These are phyloP conservation scores for Morpho achilles DNA, from an alignment of 2,888 invertebrate genomes.

Conservation along the genomic window DNA sequence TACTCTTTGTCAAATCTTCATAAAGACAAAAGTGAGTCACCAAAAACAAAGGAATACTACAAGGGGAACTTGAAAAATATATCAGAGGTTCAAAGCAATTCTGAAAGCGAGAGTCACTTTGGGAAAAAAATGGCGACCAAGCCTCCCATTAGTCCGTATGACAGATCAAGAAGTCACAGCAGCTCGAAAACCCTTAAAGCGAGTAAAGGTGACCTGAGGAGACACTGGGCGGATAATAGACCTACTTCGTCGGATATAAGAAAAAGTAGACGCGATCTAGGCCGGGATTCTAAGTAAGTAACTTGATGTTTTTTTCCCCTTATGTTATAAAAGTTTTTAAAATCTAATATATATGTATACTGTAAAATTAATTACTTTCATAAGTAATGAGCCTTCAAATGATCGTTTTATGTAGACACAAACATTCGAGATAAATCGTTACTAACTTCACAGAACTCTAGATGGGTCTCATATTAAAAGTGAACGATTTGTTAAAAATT, in stretches of 20 bases:
- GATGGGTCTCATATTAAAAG: no score
- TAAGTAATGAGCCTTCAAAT: no score
- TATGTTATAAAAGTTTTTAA: no score
- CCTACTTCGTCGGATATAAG: conserved; percentile 59
- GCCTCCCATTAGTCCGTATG: conserved; percentile 69
- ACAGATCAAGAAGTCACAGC: conserved; percentile 67
- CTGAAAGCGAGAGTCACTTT: conserved; percentile 62
- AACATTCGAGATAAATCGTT: no score
- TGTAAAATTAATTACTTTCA: no score
- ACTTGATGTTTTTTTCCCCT: neutral
- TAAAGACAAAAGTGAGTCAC: conserved; percentile 54
- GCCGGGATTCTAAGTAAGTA: conserved; percentile 62
- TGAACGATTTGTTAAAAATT: no score
- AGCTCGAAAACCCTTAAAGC: conserved; percentile 66
- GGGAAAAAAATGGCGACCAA: conserved; percentile 50
- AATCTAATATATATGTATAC: no score
- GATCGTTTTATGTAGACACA: no score
- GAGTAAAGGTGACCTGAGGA: conserved; percentile 44
- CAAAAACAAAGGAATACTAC: conserved; percentile 53
- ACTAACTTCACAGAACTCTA: neutral
- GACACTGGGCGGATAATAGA: conserved; percentile 39
- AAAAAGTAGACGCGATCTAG: conserved; percentile 63
- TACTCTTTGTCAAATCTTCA: conserved; percentile 65
- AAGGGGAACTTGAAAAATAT: conserved; percentile 79
- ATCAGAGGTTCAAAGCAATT: conserved; percentile 72